Conservation (phyloP, 2,113 vertebrate genomes). For the Notothenia coriiceps region DNA sequence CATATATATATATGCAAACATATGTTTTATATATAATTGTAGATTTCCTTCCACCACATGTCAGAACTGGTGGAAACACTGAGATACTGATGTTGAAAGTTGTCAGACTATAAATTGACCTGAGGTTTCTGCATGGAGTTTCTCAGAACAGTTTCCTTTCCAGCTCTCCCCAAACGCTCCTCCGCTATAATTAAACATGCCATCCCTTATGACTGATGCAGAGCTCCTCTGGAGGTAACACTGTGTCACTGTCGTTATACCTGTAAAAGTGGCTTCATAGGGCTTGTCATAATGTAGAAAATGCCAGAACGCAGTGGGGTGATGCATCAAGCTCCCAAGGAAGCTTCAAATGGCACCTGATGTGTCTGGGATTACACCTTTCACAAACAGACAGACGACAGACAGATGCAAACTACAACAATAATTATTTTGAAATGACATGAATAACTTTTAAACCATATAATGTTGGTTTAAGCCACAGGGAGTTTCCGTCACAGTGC, state of each 20-base stretch:
- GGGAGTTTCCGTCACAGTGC: background rate
- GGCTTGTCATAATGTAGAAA: conserved; percentile 30
- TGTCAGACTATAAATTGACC: too few relatives aligned
- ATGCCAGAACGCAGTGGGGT: conserved; percentile 21
- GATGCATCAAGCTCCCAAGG: conserved; percentile 13
- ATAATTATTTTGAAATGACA: conserved; percentile 4
- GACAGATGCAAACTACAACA: background rate
- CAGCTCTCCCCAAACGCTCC: conserved; percentile 29
- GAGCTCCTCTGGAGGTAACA: conserved; percentile 29
- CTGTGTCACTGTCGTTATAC: conserved; percentile 38
- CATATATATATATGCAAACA: too few relatives aligned
- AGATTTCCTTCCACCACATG: background rate
- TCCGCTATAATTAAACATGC: conserved; percentile 42
- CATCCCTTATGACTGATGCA: conserved; percentile 46
- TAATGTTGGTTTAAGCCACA: background rate
- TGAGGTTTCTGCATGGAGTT: conserved; percentile 8
- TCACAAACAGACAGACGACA: conserved; percentile 1
- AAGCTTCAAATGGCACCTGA: conserved; percentile 28
- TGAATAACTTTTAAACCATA: background rate
- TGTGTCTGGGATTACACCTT: background rate
- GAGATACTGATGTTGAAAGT: conserved; percentile 1
- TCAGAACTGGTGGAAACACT: background rate
- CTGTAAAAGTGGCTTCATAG: conserved; percentile 17
- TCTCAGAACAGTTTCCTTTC: conserved; percentile 14
- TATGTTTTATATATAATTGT: background rate